A percentile compares a stretch with the other conserved stretches of the same genome.
phyloP scores from a whole-genome alignment of 1,140 invertebrate species.

The Batillaria attramentaria region DNA sequence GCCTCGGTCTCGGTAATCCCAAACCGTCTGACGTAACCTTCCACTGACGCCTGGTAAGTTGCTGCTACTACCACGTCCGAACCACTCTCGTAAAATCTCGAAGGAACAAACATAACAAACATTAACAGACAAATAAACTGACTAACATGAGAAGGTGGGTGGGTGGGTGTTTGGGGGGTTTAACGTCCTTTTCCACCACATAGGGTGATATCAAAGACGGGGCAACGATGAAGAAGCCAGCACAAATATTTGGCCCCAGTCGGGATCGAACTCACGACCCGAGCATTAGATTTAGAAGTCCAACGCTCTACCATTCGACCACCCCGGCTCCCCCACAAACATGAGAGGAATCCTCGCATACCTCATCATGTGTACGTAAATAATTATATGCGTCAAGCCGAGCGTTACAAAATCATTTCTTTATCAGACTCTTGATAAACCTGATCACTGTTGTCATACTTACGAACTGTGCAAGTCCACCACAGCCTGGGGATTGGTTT shows the following conservation, averaged over 20 bases:
- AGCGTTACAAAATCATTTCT: no score
- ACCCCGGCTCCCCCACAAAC: background rate
- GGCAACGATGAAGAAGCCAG: background rate
- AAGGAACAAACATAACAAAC: conserved; percentile 12
- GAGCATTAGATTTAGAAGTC: background rate
- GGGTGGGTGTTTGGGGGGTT: background rate
- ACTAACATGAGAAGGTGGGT: background rate
- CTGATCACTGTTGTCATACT: conserved; percentile 21
- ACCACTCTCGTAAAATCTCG: conserved; percentile 77
- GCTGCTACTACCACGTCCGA: conserved; percentile 88
- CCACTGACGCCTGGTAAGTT: conserved; percentile 90
- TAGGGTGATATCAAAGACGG: background rate
- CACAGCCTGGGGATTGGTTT: no score
- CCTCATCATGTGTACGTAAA: background rate
- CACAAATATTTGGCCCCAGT: background rate
- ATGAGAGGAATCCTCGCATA: no score
- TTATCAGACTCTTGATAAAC: no score
- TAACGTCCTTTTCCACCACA: no score
- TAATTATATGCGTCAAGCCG: background rate
- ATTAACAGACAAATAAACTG: background rate
- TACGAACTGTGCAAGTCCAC: conserved; percentile 84
- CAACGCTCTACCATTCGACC: background rate
- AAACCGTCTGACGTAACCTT: conserved; percentile 83
- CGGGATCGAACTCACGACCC: background rate
- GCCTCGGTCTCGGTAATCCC: conserved; percentile 77